These are phyloP conservation scores for Phasianus colchicus DNA, from an alignment of 2,113 vertebrate species.

Conservation along the genomic window DNA sequence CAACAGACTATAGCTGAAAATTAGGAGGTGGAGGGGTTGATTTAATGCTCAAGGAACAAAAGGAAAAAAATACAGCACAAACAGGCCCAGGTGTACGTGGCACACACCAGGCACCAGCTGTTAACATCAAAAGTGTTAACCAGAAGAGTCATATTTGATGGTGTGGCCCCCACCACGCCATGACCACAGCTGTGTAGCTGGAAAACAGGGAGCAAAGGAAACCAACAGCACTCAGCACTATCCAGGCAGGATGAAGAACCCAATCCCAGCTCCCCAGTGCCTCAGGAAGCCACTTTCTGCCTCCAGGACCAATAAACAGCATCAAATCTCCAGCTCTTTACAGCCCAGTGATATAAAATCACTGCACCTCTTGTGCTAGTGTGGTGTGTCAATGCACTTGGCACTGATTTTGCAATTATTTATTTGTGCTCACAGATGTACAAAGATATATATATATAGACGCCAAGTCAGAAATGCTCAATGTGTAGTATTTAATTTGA, in stretches of 20 bases:
- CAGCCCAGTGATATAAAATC: neutral
- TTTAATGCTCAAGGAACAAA: conserved; percentile 32
- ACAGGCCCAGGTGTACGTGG: neutral
- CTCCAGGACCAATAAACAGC: neutral
- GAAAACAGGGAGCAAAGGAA: neutral
- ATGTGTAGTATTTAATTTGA: neutral
- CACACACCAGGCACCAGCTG: neutral
- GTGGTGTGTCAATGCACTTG: rapidly evolving
- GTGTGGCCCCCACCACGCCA: neutral
- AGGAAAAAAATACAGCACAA: neutral
- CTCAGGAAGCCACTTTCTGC: neutral
- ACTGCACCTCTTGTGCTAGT: neutral
- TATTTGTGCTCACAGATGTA: neutral
- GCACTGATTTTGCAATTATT: neutral
- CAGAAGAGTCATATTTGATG: neutral
- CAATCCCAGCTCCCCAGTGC: neutral
- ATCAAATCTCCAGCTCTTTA: neutral
- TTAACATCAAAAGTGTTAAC: neutral
- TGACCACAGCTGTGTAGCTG: neutral
- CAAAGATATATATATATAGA: neutral
- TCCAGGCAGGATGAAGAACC: neutral
- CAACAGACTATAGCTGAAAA: conserved; percentile 7
- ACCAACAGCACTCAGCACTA: neutral
- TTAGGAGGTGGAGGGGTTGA: neutral
- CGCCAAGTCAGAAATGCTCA: neutral